Base-by-base conservation (phyloP, 2,888 invertebrate species). In the Empis livida region DNA sequence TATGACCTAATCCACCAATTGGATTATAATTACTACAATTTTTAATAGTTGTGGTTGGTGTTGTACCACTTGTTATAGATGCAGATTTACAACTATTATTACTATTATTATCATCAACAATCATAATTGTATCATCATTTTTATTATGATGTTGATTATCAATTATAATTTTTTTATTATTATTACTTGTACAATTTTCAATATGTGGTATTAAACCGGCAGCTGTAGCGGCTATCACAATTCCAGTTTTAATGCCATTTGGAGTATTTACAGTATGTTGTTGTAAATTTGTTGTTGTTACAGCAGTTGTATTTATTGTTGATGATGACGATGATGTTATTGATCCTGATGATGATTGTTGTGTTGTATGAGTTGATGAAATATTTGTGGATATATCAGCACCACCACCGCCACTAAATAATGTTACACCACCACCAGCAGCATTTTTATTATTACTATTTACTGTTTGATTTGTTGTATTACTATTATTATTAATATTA, bases 201-300 rank as follows among this genome's bases (percentile, higher is more conserved):
- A 13, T 35, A 35, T 35, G n/a, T 35, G n/a, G 13, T n/a, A n/a
- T 35, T 35, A n/a, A 35, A 35, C n/a, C 35, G n/a, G n/a, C 35
- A 35, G n/a, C n/a, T n/a, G 35, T 35, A 39, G 61, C 57, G 31
- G 61, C 52, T 35, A 57, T 54, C 14, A 56, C 59, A 52, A 61
- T 56, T 51, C 57, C 56, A 43, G 56, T 52, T 46, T 58, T 57
- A 35, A 57, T 53, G 46, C 58, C 57, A 57, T 61, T 54, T 53
- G 59, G 59, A 48, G 58, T 55, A 43, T 52, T 52, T 46, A 42
- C 15, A 15, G 10, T 14, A n/a, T 16, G 20, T 40, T 15, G 39
- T 16, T 13, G 20, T 20, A 11, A 51, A 16, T 30, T 20, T 20
- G 48, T 43, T 37, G 39, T 45, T 20, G 45, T 11, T 17, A 52